Evolutionary conservation across 2,797 vertebrate genomes (phyloP).

Genomic region (Enteromius afrohamiltoni): DNA sequence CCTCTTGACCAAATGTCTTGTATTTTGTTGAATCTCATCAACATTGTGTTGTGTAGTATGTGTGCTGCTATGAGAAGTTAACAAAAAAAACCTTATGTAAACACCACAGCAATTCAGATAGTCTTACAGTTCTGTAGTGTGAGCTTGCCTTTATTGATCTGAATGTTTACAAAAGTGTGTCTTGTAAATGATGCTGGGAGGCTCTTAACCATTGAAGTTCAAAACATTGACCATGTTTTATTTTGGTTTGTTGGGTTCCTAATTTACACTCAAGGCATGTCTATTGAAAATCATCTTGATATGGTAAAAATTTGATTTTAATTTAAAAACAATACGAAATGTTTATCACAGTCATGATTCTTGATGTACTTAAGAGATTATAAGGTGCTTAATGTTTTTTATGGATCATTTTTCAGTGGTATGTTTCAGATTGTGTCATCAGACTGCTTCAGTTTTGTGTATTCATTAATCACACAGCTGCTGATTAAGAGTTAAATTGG

Average conservation of each 20-base stretch:
- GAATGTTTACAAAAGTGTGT: conserved; percentile 29
- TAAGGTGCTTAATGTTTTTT: conserved; percentile 18
- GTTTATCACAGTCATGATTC: conserved; percentile 3
- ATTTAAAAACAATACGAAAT: not conserved
- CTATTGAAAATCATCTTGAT: not conserved
- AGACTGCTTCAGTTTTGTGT: conserved; percentile 21
- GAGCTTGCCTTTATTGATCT: not conserved
- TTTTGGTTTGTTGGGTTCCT: conserved; percentile 3
- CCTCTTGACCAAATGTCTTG: not conserved
- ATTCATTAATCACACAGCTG: conserved; percentile 60
- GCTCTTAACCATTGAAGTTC: not conserved
- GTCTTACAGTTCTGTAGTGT: not conserved
- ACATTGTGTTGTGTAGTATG: not conserved
- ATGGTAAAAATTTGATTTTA: not conserved
- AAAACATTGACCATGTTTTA: not conserved
- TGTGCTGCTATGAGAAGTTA: not conserved
- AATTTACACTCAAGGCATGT: conserved; percentile 7
- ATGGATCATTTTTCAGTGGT: conserved; percentile 5
- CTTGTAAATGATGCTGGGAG: not conserved
- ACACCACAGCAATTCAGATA: not conserved
- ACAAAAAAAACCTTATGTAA: not conserved
- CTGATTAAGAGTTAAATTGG: conserved; percentile 54
- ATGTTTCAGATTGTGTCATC: conserved; percentile 8
- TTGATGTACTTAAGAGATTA: conserved; percentile 1
- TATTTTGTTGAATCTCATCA: not conserved